Evolutionary conservation across 2,888 invertebrate species (phyloP).

Genomic region (Erebia epiphron): DNA sequence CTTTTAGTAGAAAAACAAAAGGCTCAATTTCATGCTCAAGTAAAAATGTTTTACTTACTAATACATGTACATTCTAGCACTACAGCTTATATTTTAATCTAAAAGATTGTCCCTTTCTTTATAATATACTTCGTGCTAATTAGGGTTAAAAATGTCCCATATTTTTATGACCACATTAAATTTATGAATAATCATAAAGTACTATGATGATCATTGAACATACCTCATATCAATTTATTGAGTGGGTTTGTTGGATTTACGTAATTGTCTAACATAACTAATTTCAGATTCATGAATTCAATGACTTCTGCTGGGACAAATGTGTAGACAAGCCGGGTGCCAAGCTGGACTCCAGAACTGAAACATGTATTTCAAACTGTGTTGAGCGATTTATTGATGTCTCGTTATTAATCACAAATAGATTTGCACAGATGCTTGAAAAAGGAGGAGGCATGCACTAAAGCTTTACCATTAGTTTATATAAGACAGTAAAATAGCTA

Average conservation of each 20-base stretch:
- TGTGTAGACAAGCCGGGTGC: slow-evolving; percentile 95
- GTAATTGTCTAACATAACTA: not conserved
- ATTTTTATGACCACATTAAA: not conserved
- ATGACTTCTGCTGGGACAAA: slow-evolving; percentile 98
- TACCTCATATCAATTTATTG: no score
- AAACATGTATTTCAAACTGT: slow-evolving; percentile 95
- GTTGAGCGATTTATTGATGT: slow-evolving; percentile 97
- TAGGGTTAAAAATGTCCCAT: no score
- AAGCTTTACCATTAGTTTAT: slow-evolving; percentile 32
- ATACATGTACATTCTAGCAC: no score
- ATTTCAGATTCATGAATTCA: slow-evolving; percentile 95
- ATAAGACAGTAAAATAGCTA: not conserved
- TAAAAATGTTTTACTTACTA: slow-evolving; percentile 54
- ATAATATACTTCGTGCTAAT: no score
- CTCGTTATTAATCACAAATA: slow-evolving; percentile 92
- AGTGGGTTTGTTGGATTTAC: no score
- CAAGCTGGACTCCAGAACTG: slow-evolving; percentile 93
- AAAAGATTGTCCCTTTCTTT: no score
- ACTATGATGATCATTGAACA: no score
- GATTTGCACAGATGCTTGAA: slow-evolving; percentile 93
- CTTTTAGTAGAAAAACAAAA: slow-evolving; percentile 93
- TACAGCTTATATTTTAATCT: no score
- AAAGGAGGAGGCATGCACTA: slow-evolving; percentile 85
- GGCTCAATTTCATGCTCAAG: slow-evolving; percentile 94
- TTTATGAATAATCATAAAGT: not conserved